Percentiles rank a stretch among this genome's conserved stretches.
Conservation (phyloP, 2,113 vertebrate species). For the Bothrops jararaca region DNA sequence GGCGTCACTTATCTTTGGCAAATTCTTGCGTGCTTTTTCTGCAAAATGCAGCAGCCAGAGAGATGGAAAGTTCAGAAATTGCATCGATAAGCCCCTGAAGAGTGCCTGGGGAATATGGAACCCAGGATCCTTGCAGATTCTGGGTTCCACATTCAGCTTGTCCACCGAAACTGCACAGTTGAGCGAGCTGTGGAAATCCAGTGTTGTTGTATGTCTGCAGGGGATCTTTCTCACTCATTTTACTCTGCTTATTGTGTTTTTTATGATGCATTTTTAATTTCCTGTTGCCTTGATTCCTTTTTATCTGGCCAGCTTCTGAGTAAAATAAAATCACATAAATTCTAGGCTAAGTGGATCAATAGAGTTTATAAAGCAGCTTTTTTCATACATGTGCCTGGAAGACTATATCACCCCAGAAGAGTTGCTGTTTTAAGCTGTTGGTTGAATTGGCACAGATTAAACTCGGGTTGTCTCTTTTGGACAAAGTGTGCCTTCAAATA, state of each 20-base stretch:
- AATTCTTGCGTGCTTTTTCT: neutral
- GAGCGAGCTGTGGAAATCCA: neutral
- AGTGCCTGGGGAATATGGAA: neutral
- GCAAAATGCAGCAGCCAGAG: neutral
- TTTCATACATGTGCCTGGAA: neutral
- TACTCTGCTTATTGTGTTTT: neutral
- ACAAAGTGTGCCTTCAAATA: neutral
- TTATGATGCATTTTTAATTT: neutral
- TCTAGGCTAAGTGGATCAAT: neutral
- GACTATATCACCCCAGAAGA: neutral
- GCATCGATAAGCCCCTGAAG: neutral
- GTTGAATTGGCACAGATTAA: neutral
- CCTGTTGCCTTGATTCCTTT: neutral
- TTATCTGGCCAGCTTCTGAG: neutral
- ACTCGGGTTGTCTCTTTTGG: neutral
- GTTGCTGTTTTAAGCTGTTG: neutral
- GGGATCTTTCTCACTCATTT: neutral
- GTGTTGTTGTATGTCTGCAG: neutral
- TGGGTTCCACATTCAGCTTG: neutral
- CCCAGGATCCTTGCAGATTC: neutral
- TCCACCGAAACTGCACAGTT: neutral
- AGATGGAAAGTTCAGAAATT: neutral
- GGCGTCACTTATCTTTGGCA: neutral
- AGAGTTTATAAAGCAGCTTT: neutral
- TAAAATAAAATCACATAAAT: neutral